A percentile compares a stretch with the other conserved stretches of the same genome.
phyloP scores from a whole-genome alignment of 2,888 invertebrate species.

The Dryobotodes eremita region DNA sequence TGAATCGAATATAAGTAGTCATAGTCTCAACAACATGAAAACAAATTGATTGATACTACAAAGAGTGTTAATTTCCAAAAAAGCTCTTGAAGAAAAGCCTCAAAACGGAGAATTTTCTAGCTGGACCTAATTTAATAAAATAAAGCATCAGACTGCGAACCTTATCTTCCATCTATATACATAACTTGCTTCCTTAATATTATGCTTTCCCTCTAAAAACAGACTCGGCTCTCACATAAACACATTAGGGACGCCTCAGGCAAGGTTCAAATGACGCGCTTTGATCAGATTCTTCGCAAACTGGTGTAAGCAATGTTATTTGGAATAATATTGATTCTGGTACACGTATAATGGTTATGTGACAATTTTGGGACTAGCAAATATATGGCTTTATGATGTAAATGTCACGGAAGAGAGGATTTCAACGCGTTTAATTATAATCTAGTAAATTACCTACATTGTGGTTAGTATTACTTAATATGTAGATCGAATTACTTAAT shows the following conservation, averaged over 20 bases:
- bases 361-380: slow-evolving; percentile 20
- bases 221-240: slow-evolving; percentile 26
- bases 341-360: slow-evolving; percentile 14
- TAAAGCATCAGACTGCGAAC: too few species aligned
- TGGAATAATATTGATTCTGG: slow-evolving; percentile 41
- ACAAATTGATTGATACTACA: neutral
- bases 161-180: too few species aligned
- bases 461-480: neutral
- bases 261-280: slow-evolving; percentile 50
- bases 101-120: too few species aligned
- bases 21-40: neutral
- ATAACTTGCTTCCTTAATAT: too few species aligned
- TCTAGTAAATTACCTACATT: neutral
- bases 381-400: slow-evolving; percentile 8
- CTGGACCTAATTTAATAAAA: too few species aligned
- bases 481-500: neutral
- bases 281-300: slow-evolving; percentile 53
- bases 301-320: slow-evolving; percentile 32
- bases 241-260: slow-evolving; percentile 49
- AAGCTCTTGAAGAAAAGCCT: too few species aligned
- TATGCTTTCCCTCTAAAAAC: slow-evolving; percentile 7
- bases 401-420: neutral
- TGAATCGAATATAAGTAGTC: neutral
- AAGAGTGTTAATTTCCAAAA: neutral
- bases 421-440: neutral